Conservation (phyloP, 2,797 vertebrate genomes). For the Hippoglossus hippoglossus region DNA sequence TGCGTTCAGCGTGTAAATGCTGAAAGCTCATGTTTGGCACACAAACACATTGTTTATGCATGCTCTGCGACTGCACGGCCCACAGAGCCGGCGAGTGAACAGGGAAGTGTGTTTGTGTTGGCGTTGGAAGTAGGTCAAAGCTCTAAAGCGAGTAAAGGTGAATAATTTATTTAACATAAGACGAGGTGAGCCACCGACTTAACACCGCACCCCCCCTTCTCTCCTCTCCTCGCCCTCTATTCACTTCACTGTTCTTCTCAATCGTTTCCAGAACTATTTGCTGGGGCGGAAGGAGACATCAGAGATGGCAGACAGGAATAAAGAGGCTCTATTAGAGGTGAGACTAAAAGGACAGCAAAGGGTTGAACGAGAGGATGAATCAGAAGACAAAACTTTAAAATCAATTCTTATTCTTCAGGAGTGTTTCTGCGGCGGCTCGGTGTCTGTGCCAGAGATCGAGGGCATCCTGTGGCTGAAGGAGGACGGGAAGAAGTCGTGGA, state of each 20-base stretch:
- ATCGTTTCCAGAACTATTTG: conserved; percentile 91
- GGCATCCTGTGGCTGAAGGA: conserved; percentile 97
- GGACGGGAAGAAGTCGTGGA: conserved; percentile 99
- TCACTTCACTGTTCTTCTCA: conserved; percentile 34
- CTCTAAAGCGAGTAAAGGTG: conserved; percentile 64
- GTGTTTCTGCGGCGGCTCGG: conserved; percentile 96
- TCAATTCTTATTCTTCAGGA: conserved; percentile 80
- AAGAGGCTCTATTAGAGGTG: conserved; percentile 96
- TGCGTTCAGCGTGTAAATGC: conserved; percentile 21
- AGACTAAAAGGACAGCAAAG: conserved; percentile 20
- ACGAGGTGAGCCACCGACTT: conserved; percentile 47
- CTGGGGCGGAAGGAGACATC: conserved; percentile 95
- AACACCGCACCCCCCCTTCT: background rate
- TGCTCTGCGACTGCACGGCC: conserved; percentile 29
- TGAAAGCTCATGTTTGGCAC: conserved; percentile 11
- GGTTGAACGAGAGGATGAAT: background rate
- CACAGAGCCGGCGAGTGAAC: background rate
- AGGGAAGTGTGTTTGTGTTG: conserved; percentile 52
- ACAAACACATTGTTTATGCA: conserved; percentile 66
- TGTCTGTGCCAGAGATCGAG: conserved; percentile 97
- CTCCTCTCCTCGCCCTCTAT: background rate
- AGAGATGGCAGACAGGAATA: conserved; percentile 98
- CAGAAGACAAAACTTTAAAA: background rate
- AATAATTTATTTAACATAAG: conserved; percentile 76
- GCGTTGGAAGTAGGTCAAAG: conserved; percentile 77